Evolutionary conservation across 2,888 invertebrate genomes (phyloP).

Genomic region (Macrostomum cliftonense): DNA sequence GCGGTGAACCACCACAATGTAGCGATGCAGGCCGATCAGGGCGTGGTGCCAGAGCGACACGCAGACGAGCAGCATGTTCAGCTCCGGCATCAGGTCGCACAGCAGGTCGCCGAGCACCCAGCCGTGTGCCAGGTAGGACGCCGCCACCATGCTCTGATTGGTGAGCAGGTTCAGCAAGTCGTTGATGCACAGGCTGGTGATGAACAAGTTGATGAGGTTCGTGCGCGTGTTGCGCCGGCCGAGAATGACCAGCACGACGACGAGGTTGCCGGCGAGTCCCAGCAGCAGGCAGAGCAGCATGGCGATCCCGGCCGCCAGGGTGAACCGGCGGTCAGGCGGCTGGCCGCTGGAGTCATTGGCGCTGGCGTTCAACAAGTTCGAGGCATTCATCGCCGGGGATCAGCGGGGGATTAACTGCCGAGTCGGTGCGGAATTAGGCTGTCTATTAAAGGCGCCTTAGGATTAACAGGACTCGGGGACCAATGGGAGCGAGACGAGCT

Average conservation of each 20-base stretch:
- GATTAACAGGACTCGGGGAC: too few relatives aligned
- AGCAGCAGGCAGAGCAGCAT: slow-evolving; percentile 1
- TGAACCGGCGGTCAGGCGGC: background rate
- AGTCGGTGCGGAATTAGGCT: too few relatives aligned
- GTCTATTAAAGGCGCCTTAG: too few relatives aligned
- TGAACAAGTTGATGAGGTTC: slow-evolving; percentile 27
- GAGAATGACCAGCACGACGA: slow-evolving; percentile 2
- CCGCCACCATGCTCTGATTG: slow-evolving; percentile 25
- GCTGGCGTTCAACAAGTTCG: too few relatives aligned
- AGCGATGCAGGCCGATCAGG: slow-evolving; percentile 29
- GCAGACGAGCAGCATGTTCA: slow-evolving; percentile 28
- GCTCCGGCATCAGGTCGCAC: slow-evolving; percentile 28
- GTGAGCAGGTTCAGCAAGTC: slow-evolving; percentile 27
- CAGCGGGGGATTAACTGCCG: too few relatives aligned
- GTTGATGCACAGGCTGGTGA: slow-evolving; percentile 30
- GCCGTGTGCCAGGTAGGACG: slow-evolving; percentile 24
- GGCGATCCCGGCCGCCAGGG: background rate
- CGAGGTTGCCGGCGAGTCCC: slow-evolving; percentile 2
- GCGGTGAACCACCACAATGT: slow-evolving; percentile 30
- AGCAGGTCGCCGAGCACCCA: slow-evolving; percentile 25
- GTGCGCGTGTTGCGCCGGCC: background rate
- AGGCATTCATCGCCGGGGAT: too few relatives aligned
- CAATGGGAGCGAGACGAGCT: too few relatives aligned
- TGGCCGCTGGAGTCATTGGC: too few relatives aligned
- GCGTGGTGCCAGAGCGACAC: slow-evolving; percentile 32